Evolutionary conservation across 1,140 invertebrate species (phyloP), one percentile per base, ranked within the genome.

Genomic region (Caenorhabditis brenneri): DNA sequence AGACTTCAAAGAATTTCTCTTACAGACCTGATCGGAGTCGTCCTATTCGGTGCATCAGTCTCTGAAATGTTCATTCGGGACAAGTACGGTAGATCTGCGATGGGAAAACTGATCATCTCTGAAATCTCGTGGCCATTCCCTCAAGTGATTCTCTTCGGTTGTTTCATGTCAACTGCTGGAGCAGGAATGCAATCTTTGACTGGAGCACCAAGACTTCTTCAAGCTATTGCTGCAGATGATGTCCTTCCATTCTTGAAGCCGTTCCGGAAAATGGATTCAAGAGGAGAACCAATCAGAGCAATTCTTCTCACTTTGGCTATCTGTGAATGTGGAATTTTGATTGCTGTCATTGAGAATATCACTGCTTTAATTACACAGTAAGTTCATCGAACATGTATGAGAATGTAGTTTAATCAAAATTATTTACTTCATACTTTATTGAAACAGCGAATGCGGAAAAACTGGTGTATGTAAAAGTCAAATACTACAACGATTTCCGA

Each of bases 141-240:
- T 89, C 65, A 92, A 89, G 81, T 88, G 12, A 91, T 90, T 85
- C 79, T 91, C 22, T 88, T 88, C 74, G 27, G 82, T 24, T 98
- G 97, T 0, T 96, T 99, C 91, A 92, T 99, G 2, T 98, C 97
- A 0, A 99, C 98, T 0, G 93, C 99, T 24, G 98, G 97, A 33
- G 97, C 98, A 87, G 97, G 97, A 15, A 93, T 99, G n/a, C 97
- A 99, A 91, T 97, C 96, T 84, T 93, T 99, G 49, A 99, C 97
- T 48, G 93, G 93, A 81, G 93, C 93, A 7, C 93, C 93, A 0
- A 88, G 94, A 74, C 88, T 94, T 31, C 89, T 94, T 58, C 96
- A 99, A 92, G 97, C 97, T 12, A 99, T 99, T 86, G 96, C 97
- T 24, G 95, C 95, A 39, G 97, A 99, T 91, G 95, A 95, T 84